phyloP scores from a whole-genome alignment of 2,888 invertebrate species.

The Chelonus formosanus region DNA sequence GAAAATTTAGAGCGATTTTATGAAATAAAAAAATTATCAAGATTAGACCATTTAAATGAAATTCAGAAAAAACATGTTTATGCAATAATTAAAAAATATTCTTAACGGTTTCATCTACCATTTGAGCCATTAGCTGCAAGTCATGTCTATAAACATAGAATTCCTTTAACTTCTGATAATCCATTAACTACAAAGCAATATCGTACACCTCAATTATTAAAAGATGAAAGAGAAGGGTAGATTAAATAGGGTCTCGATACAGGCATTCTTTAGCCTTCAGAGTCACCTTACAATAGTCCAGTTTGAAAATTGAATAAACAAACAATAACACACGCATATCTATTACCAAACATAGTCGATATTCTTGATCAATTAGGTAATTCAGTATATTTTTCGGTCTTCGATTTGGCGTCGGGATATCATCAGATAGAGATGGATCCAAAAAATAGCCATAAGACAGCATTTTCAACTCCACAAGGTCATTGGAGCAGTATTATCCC shows the following conservation, averaged over 20 bases:
- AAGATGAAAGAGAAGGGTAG: conserved; percentile 20
- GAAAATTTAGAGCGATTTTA: not conserved
- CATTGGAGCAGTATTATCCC: conserved; percentile 40
- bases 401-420: conserved; percentile 32
- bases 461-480: conserved; percentile 24
- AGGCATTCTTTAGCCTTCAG: too few species aligned
- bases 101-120: conserved; percentile 14
- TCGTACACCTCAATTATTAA: not conserved
- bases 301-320: too few species aligned
- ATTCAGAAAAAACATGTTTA: conserved; percentile 1
- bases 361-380: conserved; percentile 46
- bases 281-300: too few species aligned
- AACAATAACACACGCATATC: too few species aligned
- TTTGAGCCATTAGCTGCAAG: conserved; percentile 7
- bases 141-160: not conserved
- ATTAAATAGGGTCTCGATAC: conserved; percentile 17
- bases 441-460: conserved; percentile 19
- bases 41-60: not conserved
- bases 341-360: too few species aligned
- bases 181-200: not conserved
- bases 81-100: conserved; percentile 3
- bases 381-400: conserved; percentile 36
- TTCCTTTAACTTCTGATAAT: not conserved
- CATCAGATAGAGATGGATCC: conserved; percentile 23
- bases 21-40: not conserved